Base-by-base conservation (phyloP, 2,888 invertebrate genomes). In the Phanerotoma sp. region DNA sequence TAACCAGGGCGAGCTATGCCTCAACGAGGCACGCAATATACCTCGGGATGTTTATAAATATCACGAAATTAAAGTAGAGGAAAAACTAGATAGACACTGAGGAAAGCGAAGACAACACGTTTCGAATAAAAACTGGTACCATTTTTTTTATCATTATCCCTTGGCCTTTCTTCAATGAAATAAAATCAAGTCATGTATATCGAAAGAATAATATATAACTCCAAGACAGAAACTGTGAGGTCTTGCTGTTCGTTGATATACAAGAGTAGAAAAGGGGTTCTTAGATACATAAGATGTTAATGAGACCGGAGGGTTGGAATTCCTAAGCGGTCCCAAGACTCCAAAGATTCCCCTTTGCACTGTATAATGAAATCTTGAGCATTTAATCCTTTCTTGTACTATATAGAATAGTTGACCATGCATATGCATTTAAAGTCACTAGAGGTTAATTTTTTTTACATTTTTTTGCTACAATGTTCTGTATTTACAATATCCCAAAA, bases 271-370 rank as follows among this genome's bases (percentile, higher is more conserved):
- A 51, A 54, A 52, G 56, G 57, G 57, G 56, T 52, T 32, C 46
- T 45, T 66, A 68, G 67, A 69, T 72, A 68, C 69, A 73, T 69
- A 72, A 75, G 77, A 77, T 74, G 77, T 77, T 77, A 77, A 77
- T 77, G 77, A 76, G 76, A 71, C 69, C 68, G 72, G 68, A 77
- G 74, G 74, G 70, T 76, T 77, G 65, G 73, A 71, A 77, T 77
- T 77, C 77, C 70, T 74, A 58, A 70, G 69, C 70, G 71, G 67
- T 69, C 56, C 68, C 60, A 69, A 74, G 72, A 74, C 73, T 68
- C 68, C 71, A 69, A 74, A 71, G 74, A 75, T 73, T 75, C 72
- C 71, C 70, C 68, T 68, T 65, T 51, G 63, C 49, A 18, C 41
- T 20, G 53, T 33, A 66, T 69, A 66, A 71, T 66, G 68, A 70